These are phyloP conservation scores for Montipora capitata DNA, from an alignment of 92 coral and sea anemone genomes.

Conservation along the genomic window DNA sequence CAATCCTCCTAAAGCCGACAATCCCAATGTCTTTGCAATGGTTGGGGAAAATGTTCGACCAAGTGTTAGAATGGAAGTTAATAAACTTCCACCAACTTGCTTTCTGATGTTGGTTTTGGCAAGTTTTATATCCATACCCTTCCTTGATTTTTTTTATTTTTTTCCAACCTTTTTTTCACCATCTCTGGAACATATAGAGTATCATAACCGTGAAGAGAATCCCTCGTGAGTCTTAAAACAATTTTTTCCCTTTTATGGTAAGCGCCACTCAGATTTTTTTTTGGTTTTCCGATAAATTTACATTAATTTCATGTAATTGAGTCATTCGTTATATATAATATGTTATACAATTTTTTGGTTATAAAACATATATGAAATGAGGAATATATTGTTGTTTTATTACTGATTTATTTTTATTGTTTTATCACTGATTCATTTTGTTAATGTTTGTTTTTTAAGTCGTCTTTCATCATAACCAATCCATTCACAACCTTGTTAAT, in stretches of 20 bases:
- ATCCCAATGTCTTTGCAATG: background rate
- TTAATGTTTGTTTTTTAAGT: too few relatives aligned
- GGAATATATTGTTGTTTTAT: background rate
- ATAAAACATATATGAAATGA: background rate
- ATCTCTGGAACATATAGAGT: background rate
- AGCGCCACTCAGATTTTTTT: background rate
- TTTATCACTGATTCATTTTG: too few relatives aligned
- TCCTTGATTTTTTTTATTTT: background rate
- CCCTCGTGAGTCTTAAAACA: slow-evolving; percentile 9
- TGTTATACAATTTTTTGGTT: background rate
- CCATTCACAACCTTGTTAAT: background rate
- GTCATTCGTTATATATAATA: too few relatives aligned
- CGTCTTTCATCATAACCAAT: background rate
- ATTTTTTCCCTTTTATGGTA: slow-evolving; percentile 15
- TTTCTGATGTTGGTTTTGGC: too few relatives aligned
- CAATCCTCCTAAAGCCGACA: background rate
- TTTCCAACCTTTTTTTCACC: background rate
- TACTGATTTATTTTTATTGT: background rate
- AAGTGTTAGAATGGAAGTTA: background rate
- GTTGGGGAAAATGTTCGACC: background rate
- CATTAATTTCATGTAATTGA: too few relatives aligned
- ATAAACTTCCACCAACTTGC: too few relatives aligned
- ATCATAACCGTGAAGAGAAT: background rate
- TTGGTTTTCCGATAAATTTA: too few relatives aligned
- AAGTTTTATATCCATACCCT: slow-evolving; percentile 7